phyloP scores from a whole-genome alignment of 1,140 invertebrate genomes.

The Trinorchestia longiramus region DNA sequence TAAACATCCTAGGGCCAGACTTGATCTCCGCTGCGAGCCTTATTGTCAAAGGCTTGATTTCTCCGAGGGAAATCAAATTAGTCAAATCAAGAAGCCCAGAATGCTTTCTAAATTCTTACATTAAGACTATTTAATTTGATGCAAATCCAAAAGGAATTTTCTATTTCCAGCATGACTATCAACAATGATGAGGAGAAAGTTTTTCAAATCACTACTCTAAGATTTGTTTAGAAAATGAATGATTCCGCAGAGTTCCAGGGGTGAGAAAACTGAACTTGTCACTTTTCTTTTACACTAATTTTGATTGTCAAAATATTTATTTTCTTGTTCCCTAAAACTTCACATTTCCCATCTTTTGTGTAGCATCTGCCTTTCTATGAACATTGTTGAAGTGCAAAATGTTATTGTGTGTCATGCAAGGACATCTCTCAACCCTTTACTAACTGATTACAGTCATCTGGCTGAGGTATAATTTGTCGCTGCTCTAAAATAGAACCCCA shows the following conservation, averaged over 20 bases:
- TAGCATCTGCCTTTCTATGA: not conserved
- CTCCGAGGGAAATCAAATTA: conserved; percentile 14
- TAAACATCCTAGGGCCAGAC: not conserved
- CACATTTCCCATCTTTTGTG: not conserved
- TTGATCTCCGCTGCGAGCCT: not conserved
- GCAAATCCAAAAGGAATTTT: not conserved
- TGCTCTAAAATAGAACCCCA: conserved; percentile 10
- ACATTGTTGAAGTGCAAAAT: not conserved
- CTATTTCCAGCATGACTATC: not conserved
- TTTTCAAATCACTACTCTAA: not conserved
- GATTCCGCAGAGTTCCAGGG: not conserved
- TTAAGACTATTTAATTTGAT: not conserved
- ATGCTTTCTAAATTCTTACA: conserved; percentile 6
- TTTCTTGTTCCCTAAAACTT: not conserved
- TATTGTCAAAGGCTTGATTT: conserved; percentile 43
- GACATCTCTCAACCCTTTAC: conserved; percentile 16
- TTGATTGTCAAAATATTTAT: conserved; percentile 20
- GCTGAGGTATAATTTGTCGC: conserved; percentile 28
- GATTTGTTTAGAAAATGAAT: not conserved
- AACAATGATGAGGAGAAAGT: no score
- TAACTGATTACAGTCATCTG: conserved; percentile 46
- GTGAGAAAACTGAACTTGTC: not conserved
- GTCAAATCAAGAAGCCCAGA: conserved; percentile 7
- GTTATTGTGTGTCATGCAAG: not conserved
- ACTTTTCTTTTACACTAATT: not conserved